These are phyloP conservation scores for Hypselothyrea guttata DNA, from an alignment of 2,888 invertebrate genomes.

Conservation along the genomic window DNA sequence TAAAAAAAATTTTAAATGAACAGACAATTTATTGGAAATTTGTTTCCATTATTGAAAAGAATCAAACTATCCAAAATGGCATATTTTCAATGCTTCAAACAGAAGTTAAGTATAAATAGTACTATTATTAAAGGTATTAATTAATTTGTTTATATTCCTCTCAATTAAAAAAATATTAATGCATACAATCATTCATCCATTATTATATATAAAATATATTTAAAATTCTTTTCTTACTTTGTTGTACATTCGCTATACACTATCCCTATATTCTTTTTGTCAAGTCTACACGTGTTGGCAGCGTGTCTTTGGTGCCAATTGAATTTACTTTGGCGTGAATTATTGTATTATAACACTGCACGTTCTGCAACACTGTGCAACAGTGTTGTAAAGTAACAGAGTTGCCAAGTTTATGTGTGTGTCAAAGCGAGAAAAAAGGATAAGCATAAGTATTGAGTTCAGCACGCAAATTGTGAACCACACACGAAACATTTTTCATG, in stretches of 20 bases:
- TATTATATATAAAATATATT: too few species aligned
- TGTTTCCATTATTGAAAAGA: too few species aligned
- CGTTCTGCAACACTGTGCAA: conserved; percentile 15
- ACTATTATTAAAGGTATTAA: too few species aligned
- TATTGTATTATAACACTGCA: conserved; percentile 24
- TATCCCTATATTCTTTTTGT: background rate
- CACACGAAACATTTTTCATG: conserved; percentile 58
- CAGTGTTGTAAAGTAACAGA: conserved; percentile 32
- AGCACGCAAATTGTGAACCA: conserved; percentile 53
- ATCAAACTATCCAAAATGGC: too few species aligned
- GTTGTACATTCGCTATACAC: background rate
- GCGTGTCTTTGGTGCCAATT: conserved; percentile 22
- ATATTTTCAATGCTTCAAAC: too few species aligned
- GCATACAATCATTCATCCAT: too few species aligned
- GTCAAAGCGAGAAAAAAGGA: conserved; percentile 26
- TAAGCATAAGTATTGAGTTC: conserved; percentile 38
- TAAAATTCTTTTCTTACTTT: background rate
- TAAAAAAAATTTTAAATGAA: too few species aligned
- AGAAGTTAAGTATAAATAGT: too few species aligned
- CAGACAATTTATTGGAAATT: too few species aligned
- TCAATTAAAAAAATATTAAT: too few species aligned
- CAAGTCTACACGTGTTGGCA: conserved; percentile 51
- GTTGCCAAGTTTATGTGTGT: conserved; percentile 15
- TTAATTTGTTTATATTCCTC: too few species aligned
- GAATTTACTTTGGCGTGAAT: conserved; percentile 41